Evolutionary conservation across 2,888 invertebrate species (phyloP), one percentile per base, ranked within the genome.

Genomic region (Elmis aenea): DNA sequence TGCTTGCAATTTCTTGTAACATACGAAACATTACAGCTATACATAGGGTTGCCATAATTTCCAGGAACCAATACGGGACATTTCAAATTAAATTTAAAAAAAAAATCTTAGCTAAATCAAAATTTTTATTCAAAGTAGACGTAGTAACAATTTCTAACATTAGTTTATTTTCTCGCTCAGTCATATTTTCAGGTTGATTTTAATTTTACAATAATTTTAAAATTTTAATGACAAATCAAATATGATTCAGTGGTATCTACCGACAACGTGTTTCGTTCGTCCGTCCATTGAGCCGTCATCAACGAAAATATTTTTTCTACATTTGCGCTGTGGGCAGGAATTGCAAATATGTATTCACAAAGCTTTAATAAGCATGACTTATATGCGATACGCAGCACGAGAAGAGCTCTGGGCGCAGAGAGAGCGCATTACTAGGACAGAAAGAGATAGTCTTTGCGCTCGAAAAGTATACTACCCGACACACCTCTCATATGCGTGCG

Each of bases 231-330:
- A 5, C 14, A 14, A 13, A 27, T 27, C 27, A 27, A 14, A 13
- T 15, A 15, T 13, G 27, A 27, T n/a, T n/a, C n/a, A n/a, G n/a
- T n/a, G n/a, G n/a, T n/a, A n/a, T n/a, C 15, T 24, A 32, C 32
- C 23, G 23, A 14, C 29, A 42, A 20, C 24, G 38, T 33, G 23
- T 39, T 42, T 23, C 45, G 28, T 33, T 36, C 35, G 22, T 45
- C 31, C 10, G 42, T 44, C 43, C 43, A 46, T 21, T 43, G 42
- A 12, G 26, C 35, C 14, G 22, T 33, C 36, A 45, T 45, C 10
- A 41, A 21, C 5, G 43, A 43, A 35, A 46, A 43, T 33, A 46
- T 38, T 38, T 38, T 42, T n/a, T n/a, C n/a, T n/a, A n/a, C n/a
- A n/a, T n/a, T n/a, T n/a, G n/a, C n/a, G n/a, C n/a, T n/a, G n/a